Evolutionary conservation across 2,888 invertebrate species (phyloP), one percentile per base, ranked within the genome.

Genomic region (Leptinotarsa juncta): DNA sequence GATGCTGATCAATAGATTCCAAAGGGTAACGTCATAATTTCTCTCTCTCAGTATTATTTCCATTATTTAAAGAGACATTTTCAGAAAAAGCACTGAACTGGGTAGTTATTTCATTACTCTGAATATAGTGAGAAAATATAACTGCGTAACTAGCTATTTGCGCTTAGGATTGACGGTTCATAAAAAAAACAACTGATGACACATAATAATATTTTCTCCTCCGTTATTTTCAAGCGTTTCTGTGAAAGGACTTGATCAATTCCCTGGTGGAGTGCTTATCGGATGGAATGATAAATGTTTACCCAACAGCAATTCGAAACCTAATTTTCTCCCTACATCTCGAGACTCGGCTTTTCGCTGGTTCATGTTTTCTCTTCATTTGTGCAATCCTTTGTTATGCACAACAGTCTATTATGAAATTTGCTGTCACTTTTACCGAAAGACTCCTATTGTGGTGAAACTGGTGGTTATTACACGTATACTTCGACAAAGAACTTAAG

Each of bases 391-490:
- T 69, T 69, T 55, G 55, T 60, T 57, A 69, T 69, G 32, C 69
- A 69, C 69, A 69, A 69, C 53, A 60, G 69, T 69, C 57, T 57
- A 57, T 69, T 57, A 69, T 49, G 57, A 60, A 69, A 57, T 69
- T 57, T 69, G 69, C 69, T 69, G 69, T 69, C 69, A 69, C 69
- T 69, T 57, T 69, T 18, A 60, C 42, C 69, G 57, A 69, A 69
- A 69, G 69, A 20, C 69, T 69, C 57, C 69, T 69, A 69, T 69
- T 69, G 57, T 69, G 32, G 48, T 20, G 48, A 49, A 69, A 69
- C 69, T 50, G 48, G 48, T 32, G 69, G 69, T 69, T 57, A 57
- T 60, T 60, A 69, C 57, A 69, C 42, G 48, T 60, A 57, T 49
- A 69, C 57, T 49, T 55, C 57, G 69, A 57, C 68, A 68, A 68